Evolutionary conservation across 2,113 vertebrate species (phyloP).

Genomic region (Alces alces): DNA sequence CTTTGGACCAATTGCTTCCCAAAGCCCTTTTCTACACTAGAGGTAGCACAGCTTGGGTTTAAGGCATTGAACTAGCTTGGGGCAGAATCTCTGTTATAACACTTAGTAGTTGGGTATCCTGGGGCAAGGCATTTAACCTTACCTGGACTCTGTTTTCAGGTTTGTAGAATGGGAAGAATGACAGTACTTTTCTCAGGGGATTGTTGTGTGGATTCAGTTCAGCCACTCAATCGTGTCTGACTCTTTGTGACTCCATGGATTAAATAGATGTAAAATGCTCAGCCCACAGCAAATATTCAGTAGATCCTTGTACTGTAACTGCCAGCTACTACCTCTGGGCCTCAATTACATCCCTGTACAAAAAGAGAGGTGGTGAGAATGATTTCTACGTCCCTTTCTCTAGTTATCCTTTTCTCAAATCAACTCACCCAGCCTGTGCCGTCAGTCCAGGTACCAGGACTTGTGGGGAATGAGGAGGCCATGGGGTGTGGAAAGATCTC

Average conservation of each 20-base stretch:
- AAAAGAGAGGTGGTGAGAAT: background rate
- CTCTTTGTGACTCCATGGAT: background rate
- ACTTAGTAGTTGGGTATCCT: background rate
- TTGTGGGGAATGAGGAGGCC: background rate
- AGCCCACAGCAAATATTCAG: background rate
- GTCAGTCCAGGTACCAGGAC: background rate
- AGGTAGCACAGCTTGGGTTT: background rate
- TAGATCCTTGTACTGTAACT: background rate
- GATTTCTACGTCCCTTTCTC: background rate
- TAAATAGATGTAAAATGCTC: background rate
- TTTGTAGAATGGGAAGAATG: background rate
- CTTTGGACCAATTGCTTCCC: background rate
- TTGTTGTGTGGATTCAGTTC: background rate
- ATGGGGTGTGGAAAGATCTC: background rate
- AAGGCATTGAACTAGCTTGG: background rate
- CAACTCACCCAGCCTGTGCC: background rate
- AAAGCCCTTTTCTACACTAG: background rate
- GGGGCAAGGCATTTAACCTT: background rate
- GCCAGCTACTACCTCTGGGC: background rate
- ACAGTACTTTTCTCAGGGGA: background rate
- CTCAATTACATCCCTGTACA: background rate
- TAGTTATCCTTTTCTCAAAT: background rate
- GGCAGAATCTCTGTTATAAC: background rate
- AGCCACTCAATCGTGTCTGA: background rate
- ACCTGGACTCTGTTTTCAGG: background rate